phyloP scores from a whole-genome alignment of 2,888 invertebrate genomes.

The Epinotia ramella region DNA sequence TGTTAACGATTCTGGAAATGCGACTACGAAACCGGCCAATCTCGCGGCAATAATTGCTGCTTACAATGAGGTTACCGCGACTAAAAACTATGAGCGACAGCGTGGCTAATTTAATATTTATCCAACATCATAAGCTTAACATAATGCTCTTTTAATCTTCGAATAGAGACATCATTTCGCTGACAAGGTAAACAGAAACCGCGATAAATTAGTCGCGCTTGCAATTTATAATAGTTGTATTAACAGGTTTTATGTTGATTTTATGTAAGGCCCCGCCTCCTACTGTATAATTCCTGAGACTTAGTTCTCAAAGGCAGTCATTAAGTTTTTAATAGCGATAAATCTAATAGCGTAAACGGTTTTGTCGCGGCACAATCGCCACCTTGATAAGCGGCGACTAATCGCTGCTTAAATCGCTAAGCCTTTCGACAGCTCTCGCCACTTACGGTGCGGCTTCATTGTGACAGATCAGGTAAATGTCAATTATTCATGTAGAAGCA shows the following conservation, averaged over 20 bases:
- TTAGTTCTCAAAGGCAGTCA: conserved; percentile 61
- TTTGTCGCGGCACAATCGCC: conserved; percentile 60
- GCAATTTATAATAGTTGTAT: conserved; percentile 72
- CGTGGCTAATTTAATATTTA: conserved; percentile 27
- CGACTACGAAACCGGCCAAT: conserved; percentile 36
- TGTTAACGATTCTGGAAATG: conserved; percentile 36
- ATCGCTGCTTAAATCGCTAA: conserved; percentile 61
- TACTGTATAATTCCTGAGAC: conserved; percentile 64
- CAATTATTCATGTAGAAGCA: not conserved
- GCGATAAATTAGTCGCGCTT: conserved; percentile 69
- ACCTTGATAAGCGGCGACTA: conserved; percentile 57
- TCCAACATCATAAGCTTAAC: conserved; percentile 19
- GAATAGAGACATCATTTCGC: conserved; percentile 63
- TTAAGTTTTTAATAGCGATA: conserved; percentile 76
- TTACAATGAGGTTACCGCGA: conserved; percentile 28
- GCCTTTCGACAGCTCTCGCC: conserved; percentile 56
- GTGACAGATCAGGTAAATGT: conserved; percentile 44
- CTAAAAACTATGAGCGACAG: conserved; percentile 20
- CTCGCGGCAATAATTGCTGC: conserved; percentile 30
- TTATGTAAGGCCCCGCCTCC: conserved; percentile 74
- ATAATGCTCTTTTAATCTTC: conserved; percentile 21
- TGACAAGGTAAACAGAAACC: conserved; percentile 62
- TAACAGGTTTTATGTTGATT: conserved; percentile 78
- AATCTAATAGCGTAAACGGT: conserved; percentile 69
- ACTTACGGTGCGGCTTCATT: conserved; percentile 49